Evolutionary conservation across 2,888 invertebrate genomes (phyloP).

Genomic region (Macrophya annulata): DNA sequence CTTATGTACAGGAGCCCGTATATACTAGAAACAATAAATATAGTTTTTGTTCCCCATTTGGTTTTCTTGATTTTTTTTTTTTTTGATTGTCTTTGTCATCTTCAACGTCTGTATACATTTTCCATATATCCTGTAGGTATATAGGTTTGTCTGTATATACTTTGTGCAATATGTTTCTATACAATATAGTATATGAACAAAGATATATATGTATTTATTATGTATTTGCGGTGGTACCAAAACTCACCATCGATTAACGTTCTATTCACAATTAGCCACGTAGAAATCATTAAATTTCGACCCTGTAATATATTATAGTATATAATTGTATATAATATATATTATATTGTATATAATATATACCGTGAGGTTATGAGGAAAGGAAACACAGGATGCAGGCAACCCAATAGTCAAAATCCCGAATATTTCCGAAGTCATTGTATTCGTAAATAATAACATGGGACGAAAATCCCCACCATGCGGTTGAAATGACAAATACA

Average conservation of each 20-base stretch:
- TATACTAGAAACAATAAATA: slow-evolving; percentile 52
- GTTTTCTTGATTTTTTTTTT: slow-evolving; percentile 21
- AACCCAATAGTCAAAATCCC: no score
- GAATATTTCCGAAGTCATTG: no score
- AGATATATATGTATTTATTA: no score
- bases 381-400: no score
- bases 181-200: slow-evolving; percentile 57
- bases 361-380: no score
- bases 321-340: no score
- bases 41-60: slow-evolving; percentile 50
- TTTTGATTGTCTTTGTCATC: neutral
- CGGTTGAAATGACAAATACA: no score
- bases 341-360: no score
- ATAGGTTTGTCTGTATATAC: neutral
- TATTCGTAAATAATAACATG: no score
- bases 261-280: neutral
- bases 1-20: slow-evolving; percentile 47
- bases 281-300: neutral
- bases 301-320: neutral
- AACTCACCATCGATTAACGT: slow-evolving; percentile 45
- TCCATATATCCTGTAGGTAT: no score
- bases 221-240: neutral
- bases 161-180: slow-evolving; percentile 77
- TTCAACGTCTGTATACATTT: no score
- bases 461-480: no score